These are phyloP conservation scores for Acrocyrtus sp. DNA, from an alignment of 2,888 invertebrate genomes.

Conservation along the genomic window DNA sequence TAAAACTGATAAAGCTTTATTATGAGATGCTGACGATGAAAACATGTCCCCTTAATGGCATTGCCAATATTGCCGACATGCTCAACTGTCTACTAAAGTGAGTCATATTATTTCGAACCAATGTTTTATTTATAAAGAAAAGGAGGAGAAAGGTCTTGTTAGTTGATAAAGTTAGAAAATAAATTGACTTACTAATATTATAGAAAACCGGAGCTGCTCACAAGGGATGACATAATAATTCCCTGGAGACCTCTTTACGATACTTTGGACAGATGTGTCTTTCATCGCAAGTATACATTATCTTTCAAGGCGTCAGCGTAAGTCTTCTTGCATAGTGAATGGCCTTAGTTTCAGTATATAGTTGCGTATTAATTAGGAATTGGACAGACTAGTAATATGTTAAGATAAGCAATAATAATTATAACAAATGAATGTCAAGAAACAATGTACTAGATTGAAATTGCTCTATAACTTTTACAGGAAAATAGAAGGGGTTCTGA, in stretches of 20 bases:
- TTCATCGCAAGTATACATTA: conserved; percentile 67
- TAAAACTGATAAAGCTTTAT: conserved; percentile 80
- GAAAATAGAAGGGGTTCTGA: conserved; percentile 59
- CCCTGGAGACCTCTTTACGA: conserved; percentile 89
- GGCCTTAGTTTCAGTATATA: too few relatives aligned
- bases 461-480: too few relatives aligned
- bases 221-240: conserved; percentile 81
- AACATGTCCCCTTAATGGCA: conserved; percentile 67
- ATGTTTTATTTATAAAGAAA: too few relatives aligned
- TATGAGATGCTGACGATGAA: conserved; percentile 78
- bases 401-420: too few relatives aligned
- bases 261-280: conserved; percentile 72
- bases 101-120: conserved; percentile 67
- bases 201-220: conserved; percentile 79
- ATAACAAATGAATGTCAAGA: too few relatives aligned
- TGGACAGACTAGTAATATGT: too few relatives aligned
- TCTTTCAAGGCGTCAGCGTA: conserved; percentile 59
- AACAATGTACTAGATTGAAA: too few relatives aligned
- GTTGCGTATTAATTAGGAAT: too few relatives aligned
- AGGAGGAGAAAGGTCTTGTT: background rate
- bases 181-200: background rate
- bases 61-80: conserved; percentile 77
- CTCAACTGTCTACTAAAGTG: conserved; percentile 80
- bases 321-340: too few relatives aligned
- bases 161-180: background rate